A percentile compares a stretch with the other conserved stretches of the same genome.
Evolutionary conservation across 1,140 invertebrate genomes (phyloP).

Genomic region (Macrostomum lignano): DNA sequence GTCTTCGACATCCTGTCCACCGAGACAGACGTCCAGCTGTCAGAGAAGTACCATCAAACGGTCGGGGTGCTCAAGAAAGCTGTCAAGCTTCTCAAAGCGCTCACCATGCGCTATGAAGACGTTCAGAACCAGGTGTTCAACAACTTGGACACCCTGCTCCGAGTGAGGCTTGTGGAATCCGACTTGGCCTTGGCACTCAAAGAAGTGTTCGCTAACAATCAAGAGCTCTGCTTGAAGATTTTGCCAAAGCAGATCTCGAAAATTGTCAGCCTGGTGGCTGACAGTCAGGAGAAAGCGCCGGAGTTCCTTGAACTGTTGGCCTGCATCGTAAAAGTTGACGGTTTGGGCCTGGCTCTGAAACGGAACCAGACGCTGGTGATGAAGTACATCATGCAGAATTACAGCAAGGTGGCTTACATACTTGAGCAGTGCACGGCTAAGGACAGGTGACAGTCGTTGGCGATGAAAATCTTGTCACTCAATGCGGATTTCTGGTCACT

Average conservation of each 20-base stretch:
- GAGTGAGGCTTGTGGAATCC: constrained; percentile 13
- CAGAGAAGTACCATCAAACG: constrained; percentile 11
- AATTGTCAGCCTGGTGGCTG: constrained; percentile 8
- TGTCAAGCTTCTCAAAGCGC: constrained; percentile 13
- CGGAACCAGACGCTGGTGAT: constrained; percentile 9
- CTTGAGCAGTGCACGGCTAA: constrained; percentile 8
- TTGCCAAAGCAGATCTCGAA: constrained; percentile 9
- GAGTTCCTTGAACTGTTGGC: constrained; percentile 9
- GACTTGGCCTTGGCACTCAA: constrained; percentile 12
- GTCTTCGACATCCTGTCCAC: constrained; percentile 18
- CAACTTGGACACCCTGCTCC: constrained; percentile 11
- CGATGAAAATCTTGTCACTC: no score
- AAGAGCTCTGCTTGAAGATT: constrained; percentile 9
- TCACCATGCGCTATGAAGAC: constrained; percentile 10
- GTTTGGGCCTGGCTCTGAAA: constrained; percentile 8
- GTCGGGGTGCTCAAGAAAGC: constrained; percentile 13
- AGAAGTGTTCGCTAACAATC: constrained; percentile 9
- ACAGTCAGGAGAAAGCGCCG: constrained; percentile 8
- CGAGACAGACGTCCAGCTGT: constrained; percentile 17
- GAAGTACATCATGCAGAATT: constrained; percentile 10
- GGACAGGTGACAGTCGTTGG: no score
- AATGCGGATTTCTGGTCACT: no score
- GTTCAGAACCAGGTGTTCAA: constrained; percentile 1
- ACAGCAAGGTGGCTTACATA: constrained; percentile 9
- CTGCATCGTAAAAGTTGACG: constrained; percentile 9